Evolutionary conservation across 1,140 invertebrate genomes (phyloP).

Genomic region (Gryllus bimaculatus): DNA sequence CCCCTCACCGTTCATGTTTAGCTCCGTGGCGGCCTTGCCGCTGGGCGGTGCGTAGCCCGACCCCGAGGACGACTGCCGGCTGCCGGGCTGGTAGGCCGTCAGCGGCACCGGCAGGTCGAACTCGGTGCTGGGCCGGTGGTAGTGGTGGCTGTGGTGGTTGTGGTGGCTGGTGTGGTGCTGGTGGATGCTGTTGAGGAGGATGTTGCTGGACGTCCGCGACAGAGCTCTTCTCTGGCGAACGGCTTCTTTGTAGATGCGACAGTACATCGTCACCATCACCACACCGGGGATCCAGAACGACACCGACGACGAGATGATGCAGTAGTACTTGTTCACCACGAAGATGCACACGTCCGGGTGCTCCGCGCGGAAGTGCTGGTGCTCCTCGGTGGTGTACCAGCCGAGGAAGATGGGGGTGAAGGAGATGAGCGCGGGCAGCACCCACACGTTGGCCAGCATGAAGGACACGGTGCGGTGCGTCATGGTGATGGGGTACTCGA

Average conservation of each 20-base stretch:
- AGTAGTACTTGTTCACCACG: slow-evolving; percentile 80
- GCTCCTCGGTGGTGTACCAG: slow-evolving; percentile 79
- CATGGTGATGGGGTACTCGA: slow-evolving; percentile 84
- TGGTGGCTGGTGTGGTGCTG: slow-evolving; percentile 54
- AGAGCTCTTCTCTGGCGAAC: slow-evolving; percentile 77
- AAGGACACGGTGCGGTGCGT: slow-evolving; percentile 69
- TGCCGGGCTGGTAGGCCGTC: neutral
- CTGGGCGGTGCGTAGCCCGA: neutral
- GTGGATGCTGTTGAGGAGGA: slow-evolving; percentile 70
- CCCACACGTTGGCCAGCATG: slow-evolving; percentile 81
- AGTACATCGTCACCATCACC: slow-evolving; percentile 90
- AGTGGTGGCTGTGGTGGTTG: slow-evolving; percentile 35
- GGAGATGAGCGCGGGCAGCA: slow-evolving; percentile 82
- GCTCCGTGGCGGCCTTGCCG: slow-evolving; percentile 10
- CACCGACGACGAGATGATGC: slow-evolving; percentile 80
- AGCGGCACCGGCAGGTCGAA: neutral
- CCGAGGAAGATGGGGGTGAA: slow-evolving; percentile 92
- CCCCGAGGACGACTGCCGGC: slow-evolving; percentile 14
- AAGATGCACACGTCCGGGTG: slow-evolving; percentile 76
- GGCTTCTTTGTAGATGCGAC: slow-evolving; percentile 80
- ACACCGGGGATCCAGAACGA: slow-evolving; percentile 92
- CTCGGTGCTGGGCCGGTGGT: slow-evolving; percentile 7
- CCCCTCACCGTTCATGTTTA: slow-evolving; percentile 18
- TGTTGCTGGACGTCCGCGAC: slow-evolving; percentile 69
- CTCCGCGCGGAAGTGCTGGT: slow-evolving; percentile 51